Evolutionary conservation across 2,113 vertebrate species (phyloP).

Genomic region (Cyprinodon variegatus): DNA sequence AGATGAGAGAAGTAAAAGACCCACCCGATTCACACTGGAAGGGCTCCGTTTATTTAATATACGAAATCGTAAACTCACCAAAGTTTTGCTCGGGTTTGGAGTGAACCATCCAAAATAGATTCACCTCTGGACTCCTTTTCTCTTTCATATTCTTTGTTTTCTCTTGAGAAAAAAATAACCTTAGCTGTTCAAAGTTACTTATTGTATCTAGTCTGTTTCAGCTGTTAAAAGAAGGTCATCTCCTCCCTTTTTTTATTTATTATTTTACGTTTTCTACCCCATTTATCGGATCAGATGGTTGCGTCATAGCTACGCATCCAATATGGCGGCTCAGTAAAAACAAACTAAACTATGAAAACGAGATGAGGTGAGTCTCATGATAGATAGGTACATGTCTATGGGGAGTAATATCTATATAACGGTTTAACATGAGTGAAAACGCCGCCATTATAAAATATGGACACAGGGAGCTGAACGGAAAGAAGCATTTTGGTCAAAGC

Average conservation of each 20-base stretch:
- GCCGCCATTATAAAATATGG: not conserved
- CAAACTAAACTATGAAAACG: too few species aligned
- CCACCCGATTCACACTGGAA: too few species aligned
- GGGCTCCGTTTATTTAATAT: too few species aligned
- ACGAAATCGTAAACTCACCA: too few species aligned
- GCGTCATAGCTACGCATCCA: constrained; percentile 7
- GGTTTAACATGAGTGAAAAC: too few species aligned
- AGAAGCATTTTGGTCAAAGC: not conserved
- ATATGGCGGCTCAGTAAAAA: constrained; percentile 48
- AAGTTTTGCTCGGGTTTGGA: not conserved
- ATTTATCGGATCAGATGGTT: constrained; percentile 1
- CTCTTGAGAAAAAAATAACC: not conserved
- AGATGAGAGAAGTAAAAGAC: not conserved
- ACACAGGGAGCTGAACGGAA: not conserved
- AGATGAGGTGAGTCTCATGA: constrained; percentile 49
- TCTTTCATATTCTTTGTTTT: not conserved
- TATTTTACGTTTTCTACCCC: not conserved
- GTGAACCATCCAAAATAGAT: not conserved
- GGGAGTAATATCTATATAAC: too few species aligned
- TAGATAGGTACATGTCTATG: not conserved
- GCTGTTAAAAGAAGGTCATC: not conserved
- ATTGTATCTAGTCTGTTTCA: not conserved
- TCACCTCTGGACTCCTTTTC: not conserved
- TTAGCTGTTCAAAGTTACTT: too few species aligned
- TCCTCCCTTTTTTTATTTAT: too few species aligned